phyloP scores from a whole-genome alignment of 2,888 invertebrate species.

The Hemicrepidius hirtus region DNA sequence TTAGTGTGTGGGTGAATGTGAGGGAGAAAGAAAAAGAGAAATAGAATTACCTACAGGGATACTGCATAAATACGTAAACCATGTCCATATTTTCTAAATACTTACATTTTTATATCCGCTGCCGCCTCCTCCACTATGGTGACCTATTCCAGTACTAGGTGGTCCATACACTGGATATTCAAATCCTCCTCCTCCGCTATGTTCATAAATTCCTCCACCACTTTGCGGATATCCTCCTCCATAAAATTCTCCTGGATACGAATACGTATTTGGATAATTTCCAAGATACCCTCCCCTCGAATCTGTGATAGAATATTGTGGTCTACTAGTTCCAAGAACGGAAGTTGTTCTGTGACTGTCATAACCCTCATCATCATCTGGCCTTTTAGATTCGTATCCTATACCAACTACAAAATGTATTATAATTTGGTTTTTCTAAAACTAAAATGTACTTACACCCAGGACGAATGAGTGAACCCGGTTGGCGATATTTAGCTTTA shows the following conservation, averaged over 20 bases:
- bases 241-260: constrained; percentile 27
- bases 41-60: no score
- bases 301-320: not conserved
- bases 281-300: not conserved
- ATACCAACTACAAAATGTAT: not conserved
- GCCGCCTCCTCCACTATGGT: constrained; percentile 19
- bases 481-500: not conserved
- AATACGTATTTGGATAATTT: not conserved
- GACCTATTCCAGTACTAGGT: not conserved
- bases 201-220: not conserved
- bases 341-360: not conserved
- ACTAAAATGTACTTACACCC: not conserved
- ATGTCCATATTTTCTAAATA: no score
- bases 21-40: no score
- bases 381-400: not conserved
- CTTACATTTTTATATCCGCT: constrained; percentile 18
- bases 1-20: no score
- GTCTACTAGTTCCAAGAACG: not conserved
- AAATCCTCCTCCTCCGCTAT: constrained; percentile 51
- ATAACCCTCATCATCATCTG: not conserved
- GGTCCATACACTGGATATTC: constrained; percentile 32
- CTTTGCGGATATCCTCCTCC: constrained; percentile 28
- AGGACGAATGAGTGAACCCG: not conserved
- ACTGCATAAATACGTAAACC: no score
- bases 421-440: not conserved